Evolutionary conservation across 1,140 invertebrate genomes (phyloP).

Genomic region (Thaumatotibia leucotreta): DNA sequence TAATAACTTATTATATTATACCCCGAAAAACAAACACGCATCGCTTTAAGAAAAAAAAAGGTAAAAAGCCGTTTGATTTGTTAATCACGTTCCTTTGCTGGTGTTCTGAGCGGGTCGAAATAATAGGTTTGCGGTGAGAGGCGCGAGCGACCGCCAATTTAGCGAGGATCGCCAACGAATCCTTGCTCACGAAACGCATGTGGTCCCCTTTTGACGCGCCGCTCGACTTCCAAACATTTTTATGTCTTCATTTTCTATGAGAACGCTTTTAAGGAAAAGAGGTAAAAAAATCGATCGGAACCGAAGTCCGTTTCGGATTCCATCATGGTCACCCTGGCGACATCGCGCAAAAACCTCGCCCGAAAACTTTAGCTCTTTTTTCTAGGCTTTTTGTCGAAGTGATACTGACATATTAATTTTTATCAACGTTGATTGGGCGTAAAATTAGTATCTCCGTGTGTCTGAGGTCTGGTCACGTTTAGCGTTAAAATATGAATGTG

Average conservation of each 20-base stretch:
- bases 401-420: conserved; percentile 67
- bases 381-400: conserved; percentile 45
- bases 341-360: conserved; percentile 55
- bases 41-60: conserved; percentile 32
- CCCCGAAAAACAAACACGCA: conserved; percentile 68
- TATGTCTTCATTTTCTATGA: conserved; percentile 72
- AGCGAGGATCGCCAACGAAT: conserved; percentile 45
- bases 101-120: conserved; percentile 53
- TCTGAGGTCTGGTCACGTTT: conserved; percentile 53
- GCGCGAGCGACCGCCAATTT: conserved; percentile 70
- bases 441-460: conserved; percentile 62
- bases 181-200: conserved; percentile 50
- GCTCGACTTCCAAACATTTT: conserved; percentile 59
- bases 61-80: conserved; percentile 56
- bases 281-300: conserved; percentile 30
- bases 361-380: conserved; percentile 54
- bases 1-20: conserved; percentile 59
- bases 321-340: conserved; percentile 64
- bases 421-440: conserved; percentile 65
- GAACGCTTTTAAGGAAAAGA: conserved; percentile 48
- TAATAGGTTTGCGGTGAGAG: conserved; percentile 61
- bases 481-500: conserved; percentile 68
- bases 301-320: conserved; percentile 51
- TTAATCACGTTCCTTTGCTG: conserved; percentile 53
- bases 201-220: conserved; percentile 63